Base-by-base conservation (phyloP, 2,888 invertebrate genomes). In the Lochmaea capreae region DNA sequence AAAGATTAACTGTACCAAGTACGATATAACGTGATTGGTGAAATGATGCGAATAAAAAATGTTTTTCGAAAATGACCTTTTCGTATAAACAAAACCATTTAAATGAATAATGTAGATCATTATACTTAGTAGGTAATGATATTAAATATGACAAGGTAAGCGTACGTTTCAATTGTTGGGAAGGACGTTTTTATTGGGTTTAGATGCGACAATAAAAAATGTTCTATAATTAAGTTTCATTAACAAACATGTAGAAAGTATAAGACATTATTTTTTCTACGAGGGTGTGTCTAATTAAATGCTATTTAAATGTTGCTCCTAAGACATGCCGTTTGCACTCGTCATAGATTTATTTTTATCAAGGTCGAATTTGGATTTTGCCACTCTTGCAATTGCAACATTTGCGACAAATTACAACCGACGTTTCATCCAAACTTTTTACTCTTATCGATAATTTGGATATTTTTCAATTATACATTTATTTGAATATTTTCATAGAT, bases 11-110 rank as follows among this genome's bases (percentile, higher is more conserved):
- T 39, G 33, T 61, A 68, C 61, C 68, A 68, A 68, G 68, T 42
- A 61, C 68, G 49, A 52, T 52, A 39, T 67, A 42, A 67, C 57
- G 67, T 67, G 67, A 67, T 58, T 67, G 67, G 68, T 68, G 66
- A 66, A 66, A 66, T 66, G 61, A 68, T 49, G 61, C 52, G 43
- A 66, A 33, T 26, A 54, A 67, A 68, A 68, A 66, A 54, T 26
- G 42, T 66, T 66, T 66, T 66, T 42, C 33, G 57, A 66, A 42
- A 66, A 42, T 66, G 66, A 66, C 66, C 66, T 66, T 57, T 57
- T 22, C 49, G 52, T n/a, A 65, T 14, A 52, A 52, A 8, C 54
- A 52, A 14, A 52, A 46, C 49, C 3, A 65, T 33, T 59, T 59
- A 59, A 42, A 63, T 63, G 43, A 39, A 39, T 43, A 63, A 63